phyloP scores from a whole-genome alignment of 2,888 invertebrate species.

The Cephus sareptanus region DNA sequence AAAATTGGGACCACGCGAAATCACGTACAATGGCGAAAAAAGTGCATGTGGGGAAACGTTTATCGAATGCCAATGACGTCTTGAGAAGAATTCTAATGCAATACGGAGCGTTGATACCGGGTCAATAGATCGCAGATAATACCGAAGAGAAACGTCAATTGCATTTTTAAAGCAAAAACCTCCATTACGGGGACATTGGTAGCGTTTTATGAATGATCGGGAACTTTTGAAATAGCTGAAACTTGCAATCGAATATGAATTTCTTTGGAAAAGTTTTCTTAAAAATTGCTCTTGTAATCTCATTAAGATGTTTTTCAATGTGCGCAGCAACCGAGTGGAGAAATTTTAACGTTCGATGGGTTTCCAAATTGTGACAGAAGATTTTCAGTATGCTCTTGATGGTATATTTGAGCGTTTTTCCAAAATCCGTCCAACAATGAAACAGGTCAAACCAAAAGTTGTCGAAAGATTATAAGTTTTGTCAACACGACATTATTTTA shows the following conservation, averaged over 20 bases:
- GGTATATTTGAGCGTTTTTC: neutral
- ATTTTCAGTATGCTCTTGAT: neutral
- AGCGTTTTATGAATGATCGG: neutral
- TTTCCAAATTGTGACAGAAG: neutral
- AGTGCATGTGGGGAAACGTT: neutral
- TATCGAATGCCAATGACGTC: neutral
- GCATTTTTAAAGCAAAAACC: neutral
- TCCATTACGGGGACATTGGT: neutral
- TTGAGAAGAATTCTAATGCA: neutral
- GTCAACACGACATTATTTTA: neutral
- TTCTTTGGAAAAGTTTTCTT: neutral
- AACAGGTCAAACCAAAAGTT: neutral
- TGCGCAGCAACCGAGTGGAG: neutral
- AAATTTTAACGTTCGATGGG: neutral
- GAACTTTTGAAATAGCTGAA: neutral
- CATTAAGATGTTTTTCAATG: neutral
- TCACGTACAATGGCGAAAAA: neutral
- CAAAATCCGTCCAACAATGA: neutral
- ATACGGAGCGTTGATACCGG: neutral
- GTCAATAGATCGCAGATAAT: neutral
- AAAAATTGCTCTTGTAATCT: neutral
- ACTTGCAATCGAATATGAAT: neutral
- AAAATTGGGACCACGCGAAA: neutral
- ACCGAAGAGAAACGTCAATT: neutral
- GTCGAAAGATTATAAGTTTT: neutral